phyloP scores from a whole-genome alignment of 2,797 vertebrate species.

The Amphiprion clarkii region DNA sequence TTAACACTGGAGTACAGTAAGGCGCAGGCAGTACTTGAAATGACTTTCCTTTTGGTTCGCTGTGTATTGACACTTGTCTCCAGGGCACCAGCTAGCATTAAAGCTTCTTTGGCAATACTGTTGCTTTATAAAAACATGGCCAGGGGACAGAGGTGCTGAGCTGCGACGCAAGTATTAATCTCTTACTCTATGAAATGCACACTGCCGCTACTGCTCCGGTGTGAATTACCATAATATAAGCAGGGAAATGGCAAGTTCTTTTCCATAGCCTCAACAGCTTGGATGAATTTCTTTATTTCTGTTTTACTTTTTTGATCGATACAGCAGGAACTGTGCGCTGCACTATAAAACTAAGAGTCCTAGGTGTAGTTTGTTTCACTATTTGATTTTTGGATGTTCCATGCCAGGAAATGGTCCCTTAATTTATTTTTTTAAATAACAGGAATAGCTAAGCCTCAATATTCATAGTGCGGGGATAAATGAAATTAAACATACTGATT shows the following conservation, averaged over 20 bases:
- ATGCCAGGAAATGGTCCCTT: not conserved
- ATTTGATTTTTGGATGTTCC: slow-evolving; percentile 18
- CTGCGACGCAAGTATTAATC: slow-evolving; percentile 64
- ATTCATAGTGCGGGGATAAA: slow-evolving; percentile 31
- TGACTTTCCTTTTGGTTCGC: slow-evolving; percentile 69
- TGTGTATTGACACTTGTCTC: slow-evolving; percentile 74
- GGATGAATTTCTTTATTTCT: slow-evolving; percentile 30
- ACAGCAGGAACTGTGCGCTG: slow-evolving; percentile 5
- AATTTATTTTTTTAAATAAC: slow-evolving; percentile 44
- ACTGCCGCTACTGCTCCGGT: slow-evolving; percentile 33
- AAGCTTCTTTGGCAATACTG: slow-evolving; percentile 76
- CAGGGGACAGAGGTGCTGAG: slow-evolving; percentile 50
- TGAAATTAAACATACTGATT: slow-evolving; percentile 28
- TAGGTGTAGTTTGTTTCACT: slow-evolving; percentile 6
- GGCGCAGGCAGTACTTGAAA: slow-evolving; percentile 64
- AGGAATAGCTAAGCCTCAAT: slow-evolving; percentile 5
- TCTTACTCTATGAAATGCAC: slow-evolving; percentile 63
- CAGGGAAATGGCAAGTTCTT: slow-evolving; percentile 26
- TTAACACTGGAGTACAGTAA: slow-evolving; percentile 44
- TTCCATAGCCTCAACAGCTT: slow-evolving; percentile 35
- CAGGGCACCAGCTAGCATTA: slow-evolving; percentile 63
- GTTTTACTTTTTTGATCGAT: slow-evolving; percentile 17
- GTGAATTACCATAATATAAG: slow-evolving; percentile 66
- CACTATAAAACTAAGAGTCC: slow-evolving; percentile 14
- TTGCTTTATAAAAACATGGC: slow-evolving; percentile 69